Evolutionary conservation across 1,140 invertebrate genomes (phyloP).

Genomic region (Linepithema humile): DNA sequence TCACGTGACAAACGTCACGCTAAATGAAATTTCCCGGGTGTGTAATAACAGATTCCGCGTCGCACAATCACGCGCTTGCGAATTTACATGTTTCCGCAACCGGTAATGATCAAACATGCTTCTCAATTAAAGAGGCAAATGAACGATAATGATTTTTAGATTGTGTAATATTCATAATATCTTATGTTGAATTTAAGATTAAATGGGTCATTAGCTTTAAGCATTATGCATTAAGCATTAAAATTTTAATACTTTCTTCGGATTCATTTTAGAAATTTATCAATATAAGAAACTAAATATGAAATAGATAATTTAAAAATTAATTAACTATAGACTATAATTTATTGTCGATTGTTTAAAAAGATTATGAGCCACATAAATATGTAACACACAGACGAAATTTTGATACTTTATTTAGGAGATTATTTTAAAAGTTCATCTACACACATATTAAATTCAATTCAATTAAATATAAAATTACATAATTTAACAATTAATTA

Average conservation of each 20-base stretch:
- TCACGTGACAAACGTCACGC: slow-evolving; percentile 56
- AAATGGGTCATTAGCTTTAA: background rate
- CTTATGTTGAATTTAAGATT: slow-evolving; percentile 28
- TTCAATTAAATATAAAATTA: too few species aligned
- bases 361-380: too few species aligned
- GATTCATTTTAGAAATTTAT: background rate
- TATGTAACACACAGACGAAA: too few species aligned
- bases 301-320: too few species aligned
- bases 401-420: too few species aligned
- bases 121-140: slow-evolving; percentile 36
- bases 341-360: too few species aligned
- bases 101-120: slow-evolving; percentile 10
- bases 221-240: background rate
- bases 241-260: background rate
- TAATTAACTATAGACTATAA: too few species aligned
- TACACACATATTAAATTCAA: too few species aligned
- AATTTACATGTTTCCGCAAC: slow-evolving; percentile 30
- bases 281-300: too few species aligned
- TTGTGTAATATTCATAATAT: background rate
- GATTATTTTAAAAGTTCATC: too few species aligned
- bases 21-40: slow-evolving; percentile 58
- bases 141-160: background rate
- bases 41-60: slow-evolving; percentile 43
- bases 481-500: too few species aligned
- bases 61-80: slow-evolving; percentile 5